Evolutionary conservation across 2,888 invertebrate species (phyloP), one percentile per base, ranked within the genome.

Genomic region (Himalopsyche tibetana): DNA sequence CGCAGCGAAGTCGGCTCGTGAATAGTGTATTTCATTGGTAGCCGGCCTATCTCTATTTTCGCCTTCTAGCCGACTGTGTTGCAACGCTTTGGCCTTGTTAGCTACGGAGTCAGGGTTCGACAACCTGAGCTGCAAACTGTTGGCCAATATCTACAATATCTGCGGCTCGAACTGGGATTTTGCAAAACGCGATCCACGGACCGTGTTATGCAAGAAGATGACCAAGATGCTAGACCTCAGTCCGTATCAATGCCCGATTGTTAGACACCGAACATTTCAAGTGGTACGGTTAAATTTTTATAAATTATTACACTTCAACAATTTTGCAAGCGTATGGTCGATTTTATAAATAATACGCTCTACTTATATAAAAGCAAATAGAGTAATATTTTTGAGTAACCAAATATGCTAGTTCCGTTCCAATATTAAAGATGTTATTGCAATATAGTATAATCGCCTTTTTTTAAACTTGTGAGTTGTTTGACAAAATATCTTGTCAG

Each of bases 41-140:
- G 74, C 74, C 74, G 36, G 74, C 74, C 74, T 74, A 74, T 74
- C 74, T 74, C 74, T 74, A 74, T 74, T 74, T 74, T 74, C 74
- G 74, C 74, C 74, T 74, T 74, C 74, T 74, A 74, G 74, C 74
- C 74, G 74, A 74, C 74, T 74, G 36, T 74, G 74, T 74, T 36
- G 74, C 74, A 74, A 74, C 74, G 28, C 74, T 74, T 74, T 74
- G 74, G 74, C 74, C 74, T 74, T 74, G 74, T 74, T 74, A 74
- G 74, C 74, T 36, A 12, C 74, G 36, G 74, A 74, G 74, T 74
- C 74, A 74, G 74, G 74, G 74, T 74, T 74, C 74, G 74, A 74
- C 74, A 74, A 74, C 74, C 74, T 36, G 74, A 74, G 74, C 74
- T 36, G 74, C 36, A 74, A 74, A 74, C 11, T 74, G 74, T 74